Percentiles rank a stretch among this genome's conserved stretches.
phyloP scores from a whole-genome alignment of 2,888 invertebrate genomes.

The Marasmarcha lunaedactyla region DNA sequence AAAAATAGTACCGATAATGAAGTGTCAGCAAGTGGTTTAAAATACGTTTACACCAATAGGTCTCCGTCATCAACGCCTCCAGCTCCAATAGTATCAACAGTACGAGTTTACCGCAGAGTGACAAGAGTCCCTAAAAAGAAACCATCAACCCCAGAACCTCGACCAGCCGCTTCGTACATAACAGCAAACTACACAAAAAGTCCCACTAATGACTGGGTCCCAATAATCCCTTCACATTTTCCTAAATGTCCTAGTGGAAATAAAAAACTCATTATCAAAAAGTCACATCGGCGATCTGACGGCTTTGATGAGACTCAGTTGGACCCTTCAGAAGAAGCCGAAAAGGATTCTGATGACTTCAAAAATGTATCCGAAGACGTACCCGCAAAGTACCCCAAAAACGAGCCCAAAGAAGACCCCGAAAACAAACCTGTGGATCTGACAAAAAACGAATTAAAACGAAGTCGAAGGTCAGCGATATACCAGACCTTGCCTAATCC shows the following conservation, averaged over 20 bases:
- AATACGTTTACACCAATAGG: conserved; percentile 28
- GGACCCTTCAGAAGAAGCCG: conserved; percentile 17
- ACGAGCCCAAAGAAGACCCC: no score
- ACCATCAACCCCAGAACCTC: conserved; percentile 26
- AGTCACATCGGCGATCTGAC: not conserved
- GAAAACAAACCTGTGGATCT: no score
- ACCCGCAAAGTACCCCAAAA: no score
- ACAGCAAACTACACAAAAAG: conserved; percentile 28
- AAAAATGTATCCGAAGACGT: no score
- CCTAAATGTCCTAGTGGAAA: conserved; percentile 9
- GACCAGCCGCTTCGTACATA: not conserved
- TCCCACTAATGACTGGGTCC: conserved; percentile 54
- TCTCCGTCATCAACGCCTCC: conserved; percentile 22
- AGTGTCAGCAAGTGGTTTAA: conserved; percentile 26
- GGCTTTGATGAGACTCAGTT: no score
- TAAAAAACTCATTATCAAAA: no score
- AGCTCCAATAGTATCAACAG: conserved; percentile 25
- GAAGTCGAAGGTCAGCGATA: no score
- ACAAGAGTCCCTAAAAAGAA: conserved; percentile 43
- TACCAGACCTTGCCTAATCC: no score
- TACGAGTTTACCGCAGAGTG: conserved; percentile 40
- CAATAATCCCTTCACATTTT: conserved; percentile 51
- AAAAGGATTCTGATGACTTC: conserved; percentile 30
- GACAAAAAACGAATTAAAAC: no score
- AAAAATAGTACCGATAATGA: not conserved